A percentile compares a stretch with the other conserved stretches of the same genome.
Evolutionary conservation across 2,797 vertebrate species (phyloP).

Genomic region (Uromys caudimaculatus): DNA sequence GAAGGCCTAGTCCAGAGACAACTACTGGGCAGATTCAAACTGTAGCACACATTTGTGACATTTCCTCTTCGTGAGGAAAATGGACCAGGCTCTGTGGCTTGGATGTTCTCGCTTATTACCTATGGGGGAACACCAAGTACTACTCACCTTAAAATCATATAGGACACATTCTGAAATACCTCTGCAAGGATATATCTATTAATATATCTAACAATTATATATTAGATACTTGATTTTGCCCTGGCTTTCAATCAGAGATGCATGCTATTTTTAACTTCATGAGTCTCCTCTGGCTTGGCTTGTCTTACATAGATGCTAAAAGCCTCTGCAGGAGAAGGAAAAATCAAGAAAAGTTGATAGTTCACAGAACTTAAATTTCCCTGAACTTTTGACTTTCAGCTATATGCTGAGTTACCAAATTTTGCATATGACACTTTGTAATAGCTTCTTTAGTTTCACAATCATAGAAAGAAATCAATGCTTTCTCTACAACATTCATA

Average conservation of each 20-base stretch:
- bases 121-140: not conserved
- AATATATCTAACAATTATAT: not conserved
- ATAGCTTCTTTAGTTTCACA: conserved; percentile 34
- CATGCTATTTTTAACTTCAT: conserved; percentile 15
- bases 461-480: not conserved
- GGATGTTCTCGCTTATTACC: not conserved
- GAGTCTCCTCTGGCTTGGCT: not conserved
- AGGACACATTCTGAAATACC: not conserved
- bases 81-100: not conserved
- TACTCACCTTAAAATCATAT: not conserved
- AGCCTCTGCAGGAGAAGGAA: not conserved
- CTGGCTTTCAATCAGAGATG: not conserved
- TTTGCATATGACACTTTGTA: conserved; percentile 31
- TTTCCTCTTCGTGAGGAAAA: not conserved
- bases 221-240: not conserved
- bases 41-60: not conserved
- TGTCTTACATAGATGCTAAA: not conserved
- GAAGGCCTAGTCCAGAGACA: not conserved
- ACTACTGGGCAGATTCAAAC: conserved; percentile 1
- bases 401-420: not conserved
- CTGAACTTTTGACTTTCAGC: conserved; percentile 1
- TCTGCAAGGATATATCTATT: not conserved
- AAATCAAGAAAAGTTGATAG: not conserved
- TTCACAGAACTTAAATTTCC: not conserved
- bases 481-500: not conserved